Base-by-base conservation (phyloP, 35 echinoderm and acorn worm species). In the Stichopus chloronotus region DNA sequence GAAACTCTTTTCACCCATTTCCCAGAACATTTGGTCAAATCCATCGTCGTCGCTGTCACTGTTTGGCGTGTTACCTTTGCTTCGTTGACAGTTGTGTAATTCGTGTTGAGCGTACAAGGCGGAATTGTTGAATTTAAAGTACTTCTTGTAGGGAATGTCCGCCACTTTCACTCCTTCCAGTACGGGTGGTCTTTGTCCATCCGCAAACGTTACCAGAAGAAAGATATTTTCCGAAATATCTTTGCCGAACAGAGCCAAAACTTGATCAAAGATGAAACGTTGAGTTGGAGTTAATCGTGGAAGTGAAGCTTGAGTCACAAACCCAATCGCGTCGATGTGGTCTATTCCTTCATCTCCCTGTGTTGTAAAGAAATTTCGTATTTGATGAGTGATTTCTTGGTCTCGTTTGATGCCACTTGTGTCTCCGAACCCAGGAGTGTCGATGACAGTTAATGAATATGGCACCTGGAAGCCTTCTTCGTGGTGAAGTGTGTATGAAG, bases 121-220 rank as follows among this genome's bases (percentile, higher is more conserved):
- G 25, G 95, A 96, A 84, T 96, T 93, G 86, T 96, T 96, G 87
- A 96, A 96, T 76, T 96, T 96, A 60, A 96, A 93, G 52, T 25
- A 58, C 16, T 96, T 78, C 10, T 56, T 87, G 79, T 54, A 91
- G 16, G 95, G 95, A 83, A 96, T 83, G 0, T 84, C 65, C 76
- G 95, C 95, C 79, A 25, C 86, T 90, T 93, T 93, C n/a, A 96
- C 60, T 25, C 68, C 95, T 13, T 56, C 76, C 55, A 93, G 78
- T 57, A 96, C 86, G 24, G 95, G 92, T 12, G 95, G 92, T 14
- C 85, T 93, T 68, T 96, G 86, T 7, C 95, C 95, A 76, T 96
- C 95, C 11, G 84, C 69, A 57, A 96, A 96, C 6, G 95, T 96
- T 10, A 91, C 81, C 1, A 96, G 92, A 3, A 96, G 86, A 57